A percentile compares a stretch with the other conserved stretches of the same genome.
Evolutionary conservation across 2,888 invertebrate genomes (phyloP).

Genomic region (Nemurella pictetii): DNA sequence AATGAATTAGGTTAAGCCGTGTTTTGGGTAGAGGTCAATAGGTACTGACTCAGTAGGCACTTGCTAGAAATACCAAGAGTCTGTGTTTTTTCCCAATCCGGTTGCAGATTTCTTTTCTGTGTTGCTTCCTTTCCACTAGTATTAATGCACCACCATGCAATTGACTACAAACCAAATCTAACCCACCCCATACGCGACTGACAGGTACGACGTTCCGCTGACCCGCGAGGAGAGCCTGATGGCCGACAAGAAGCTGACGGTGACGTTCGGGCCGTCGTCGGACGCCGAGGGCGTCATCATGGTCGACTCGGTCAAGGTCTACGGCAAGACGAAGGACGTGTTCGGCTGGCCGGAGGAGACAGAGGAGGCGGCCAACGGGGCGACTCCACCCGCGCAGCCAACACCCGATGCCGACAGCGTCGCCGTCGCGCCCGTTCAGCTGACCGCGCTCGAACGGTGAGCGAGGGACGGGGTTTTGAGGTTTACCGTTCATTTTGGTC

Average conservation of each 20-base stretch:
- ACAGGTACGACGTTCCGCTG: slow-evolving; percentile 77
- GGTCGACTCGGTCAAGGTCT: slow-evolving; percentile 58
- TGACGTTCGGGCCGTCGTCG: slow-evolving; percentile 82
- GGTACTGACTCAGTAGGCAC: too few relatives aligned
- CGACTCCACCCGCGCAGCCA: slow-evolving; percentile 38
- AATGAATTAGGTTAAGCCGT: too few relatives aligned
- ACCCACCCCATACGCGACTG: neutral
- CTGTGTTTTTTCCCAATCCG: too few relatives aligned
- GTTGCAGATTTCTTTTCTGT: too few relatives aligned
- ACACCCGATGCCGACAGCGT: slow-evolving; percentile 52
- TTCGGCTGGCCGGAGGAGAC: slow-evolving; percentile 97
- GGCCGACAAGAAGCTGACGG: slow-evolving; percentile 86
- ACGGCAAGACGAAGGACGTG: slow-evolving; percentile 92
- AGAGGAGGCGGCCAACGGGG: slow-evolving; percentile 67
- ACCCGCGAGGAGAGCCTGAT: slow-evolving; percentile 91
- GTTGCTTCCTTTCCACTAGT: too few relatives aligned
- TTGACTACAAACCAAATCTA: too few relatives aligned
- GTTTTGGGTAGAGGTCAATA: too few relatives aligned
- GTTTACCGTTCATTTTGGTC: too few relatives aligned
- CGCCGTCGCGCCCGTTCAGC: slow-evolving; percentile 53
- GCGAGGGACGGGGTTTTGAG: too few relatives aligned
- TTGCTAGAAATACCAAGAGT: too few relatives aligned
- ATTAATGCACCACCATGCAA: too few relatives aligned
- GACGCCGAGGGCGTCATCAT: slow-evolving; percentile 88
- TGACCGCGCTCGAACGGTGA: slow-evolving; percentile 63